Base-by-base conservation (phyloP, 2,888 invertebrate genomes). In the Drosophila maculinotata region DNA sequence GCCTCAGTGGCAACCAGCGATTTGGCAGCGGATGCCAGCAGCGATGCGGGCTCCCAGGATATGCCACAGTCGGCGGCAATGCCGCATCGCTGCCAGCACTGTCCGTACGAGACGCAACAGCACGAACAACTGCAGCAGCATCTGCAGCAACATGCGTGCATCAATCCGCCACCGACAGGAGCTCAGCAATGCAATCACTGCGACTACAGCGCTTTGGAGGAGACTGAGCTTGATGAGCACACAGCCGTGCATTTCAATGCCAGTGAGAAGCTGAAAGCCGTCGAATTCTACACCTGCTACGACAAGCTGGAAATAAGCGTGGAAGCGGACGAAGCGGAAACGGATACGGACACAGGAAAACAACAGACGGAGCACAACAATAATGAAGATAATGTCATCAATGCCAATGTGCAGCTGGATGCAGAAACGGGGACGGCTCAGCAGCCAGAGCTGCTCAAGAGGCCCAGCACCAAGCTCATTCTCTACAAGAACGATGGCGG, bases 131-230 rank as follows among this genome's bases (percentile, higher is more conserved):
- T 96, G 17, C 94, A 94, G 69, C 95, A 94, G 83, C 97, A 97
- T 90, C 93, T 95, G 73, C 94, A 94, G 85, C 93, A 95, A 64
- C 97, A 97, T 89, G 92, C 92, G 8, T 93, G 94, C 87, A 91
- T 94, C 8, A 93, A 94, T 4, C 94, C 94, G 41, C 71, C 82
- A 7, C 44, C 77, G 1, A 90, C 91, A 0, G 91, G 92, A 44
- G 94, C 94, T 66, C 94, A 94, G 82, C 94, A 94, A 70, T 97
- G 97, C 91, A 94, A 95, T 17, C 95, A 95, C 90, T 97, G 97
- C 90, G 96, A 97, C 91, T 95, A 96, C 90, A 95, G 95, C 20
- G 95, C 95, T 23, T 93, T 94, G 3, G 95, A 96, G 81, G 94
- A 94, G 58, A 94, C 95, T 84, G 94, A 95, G 73, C 92, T 97